Evolutionary conservation across 1,140 invertebrate species (phyloP), one percentile per base, ranked within the genome.

Genomic region (Paralvinella palmiformis): DNA sequence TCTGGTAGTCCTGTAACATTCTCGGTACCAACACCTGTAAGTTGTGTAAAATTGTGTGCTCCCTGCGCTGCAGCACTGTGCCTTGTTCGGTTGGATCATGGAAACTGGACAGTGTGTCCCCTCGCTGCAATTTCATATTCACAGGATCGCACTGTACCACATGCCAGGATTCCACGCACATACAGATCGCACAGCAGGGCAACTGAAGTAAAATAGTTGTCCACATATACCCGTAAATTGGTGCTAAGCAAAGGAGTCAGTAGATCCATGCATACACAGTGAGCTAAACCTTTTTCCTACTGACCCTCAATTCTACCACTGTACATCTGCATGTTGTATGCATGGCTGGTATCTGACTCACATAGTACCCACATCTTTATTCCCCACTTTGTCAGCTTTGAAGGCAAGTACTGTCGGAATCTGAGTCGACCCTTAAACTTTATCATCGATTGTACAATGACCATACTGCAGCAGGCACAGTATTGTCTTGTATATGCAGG

Each of bases 371-470:
- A 48, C 44, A 48, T 24, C 44, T 48, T 48, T 2, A 48, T 24
- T 4, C 44, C 44, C 20, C 44, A 65, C 22, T 62, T 65, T 24
- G 55, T 65, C 1, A 53, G 66, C 24, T 67, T 64, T 2, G 50
- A 45, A n/a, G 66, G 66, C 13, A 67, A 57, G 22, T 67, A 67
- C 31, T 67, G 66, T 1, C 36, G 37, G 48, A 64, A 67, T 17
- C 52, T 41, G 3, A 67, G 20, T 3, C 63, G 22, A 13, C 66
- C 63, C 33, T 61, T 62, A 35, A 62, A 68, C 6, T 32, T 53
- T 17, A 62, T 65, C 63, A 68, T 65, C 1, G 56, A 57, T 53
- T 68, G 63, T 50, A 65, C 66, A 29, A 65, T 58, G 37, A 29
- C 62, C 33, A 20, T 31, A 32, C 27, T 7, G 48, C 24, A 52